Conservation (phyloP, 1,140 invertebrate genomes). For the Uloborus diversus region DNA sequence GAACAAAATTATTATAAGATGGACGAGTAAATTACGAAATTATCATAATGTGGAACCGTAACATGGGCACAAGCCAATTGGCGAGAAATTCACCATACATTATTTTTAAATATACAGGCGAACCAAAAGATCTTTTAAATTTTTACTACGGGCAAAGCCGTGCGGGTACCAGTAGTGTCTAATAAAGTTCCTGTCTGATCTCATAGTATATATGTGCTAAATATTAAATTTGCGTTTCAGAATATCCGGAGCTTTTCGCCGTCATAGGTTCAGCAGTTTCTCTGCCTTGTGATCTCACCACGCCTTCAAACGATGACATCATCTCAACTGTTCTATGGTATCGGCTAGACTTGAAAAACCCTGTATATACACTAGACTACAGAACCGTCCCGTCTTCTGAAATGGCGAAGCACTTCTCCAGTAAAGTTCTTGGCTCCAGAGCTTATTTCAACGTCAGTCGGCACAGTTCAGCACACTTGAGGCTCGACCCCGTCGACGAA, state of each 20-base stretch:
- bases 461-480: constrained; percentile 73
- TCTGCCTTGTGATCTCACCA: constrained; percentile 84
- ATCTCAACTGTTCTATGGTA: constrained; percentile 93
- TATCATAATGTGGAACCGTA: too few relatives aligned
- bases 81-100: too few relatives aligned
- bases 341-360: constrained; percentile 80
- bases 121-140: too few relatives aligned
- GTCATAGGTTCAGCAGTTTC: constrained; percentile 36
- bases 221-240: constrained; percentile 28
- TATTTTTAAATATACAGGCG: too few relatives aligned
- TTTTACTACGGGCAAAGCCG: too few relatives aligned
- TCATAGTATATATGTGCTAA: too few relatives aligned
- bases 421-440: constrained; percentile 50
- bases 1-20: too few relatives aligned
- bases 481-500: constrained; percentile 78
- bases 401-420: constrained; percentile 57
- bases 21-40: too few relatives aligned
- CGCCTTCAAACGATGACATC: constrained; percentile 77
- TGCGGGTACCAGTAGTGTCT: too few relatives aligned
- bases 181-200: too few relatives aligned
- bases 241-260: constrained; percentile 43
- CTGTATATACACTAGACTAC: constrained; percentile 72
- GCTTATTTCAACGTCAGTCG: constrained; percentile 55
- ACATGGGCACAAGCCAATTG: too few relatives aligned
- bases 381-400: constrained; percentile 39